Percentiles rank a stretch among this genome's conserved stretches.
Conservation (phyloP, 2,113 vertebrate genomes). For the Gulo gulo region DNA sequence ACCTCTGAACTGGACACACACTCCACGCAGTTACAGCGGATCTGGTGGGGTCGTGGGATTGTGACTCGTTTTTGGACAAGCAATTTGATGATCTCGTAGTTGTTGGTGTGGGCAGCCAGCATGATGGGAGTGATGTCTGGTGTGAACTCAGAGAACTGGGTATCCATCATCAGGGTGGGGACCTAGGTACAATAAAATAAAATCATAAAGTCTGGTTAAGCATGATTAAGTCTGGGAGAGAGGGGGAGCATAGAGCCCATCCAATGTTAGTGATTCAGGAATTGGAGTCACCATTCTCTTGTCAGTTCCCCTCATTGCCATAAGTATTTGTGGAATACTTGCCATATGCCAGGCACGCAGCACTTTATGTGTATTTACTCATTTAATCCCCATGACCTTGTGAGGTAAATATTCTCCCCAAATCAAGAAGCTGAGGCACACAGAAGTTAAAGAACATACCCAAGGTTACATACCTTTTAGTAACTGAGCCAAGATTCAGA, state of each 20-base stretch:
- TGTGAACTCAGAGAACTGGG: conserved; percentile 98
- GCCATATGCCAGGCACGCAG: neutral
- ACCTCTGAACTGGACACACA: conserved; percentile 98
- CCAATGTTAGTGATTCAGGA: neutral
- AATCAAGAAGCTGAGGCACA: conserved; percentile 7
- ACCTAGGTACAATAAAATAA: conserved; percentile 84
- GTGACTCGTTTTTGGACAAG: conserved; percentile 95
- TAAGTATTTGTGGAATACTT: conserved; percentile 10
- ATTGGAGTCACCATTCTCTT: neutral
- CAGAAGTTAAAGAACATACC: neutral
- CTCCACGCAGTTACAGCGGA: conserved; percentile 97
- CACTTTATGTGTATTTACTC: neutral
- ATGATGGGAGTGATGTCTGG: conserved; percentile 99
- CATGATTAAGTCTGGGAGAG: conserved; percentile 10
- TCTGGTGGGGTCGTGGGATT: conserved; percentile 96
- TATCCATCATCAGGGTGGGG: conserved; percentile 95
- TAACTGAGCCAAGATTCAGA: conserved; percentile 12
- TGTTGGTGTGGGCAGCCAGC: conserved; percentile 99
- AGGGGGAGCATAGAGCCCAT: neutral
- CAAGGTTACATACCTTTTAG: neutral
- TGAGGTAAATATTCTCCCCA: conserved; percentile 20
- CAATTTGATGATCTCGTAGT: conserved; percentile 98
- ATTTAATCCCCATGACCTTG: conserved; percentile 14
- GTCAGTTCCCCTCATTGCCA: neutral
- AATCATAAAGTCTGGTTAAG: neutral